Conservation (phyloP, 2,113 vertebrate genomes). For the Astur gentilis region DNA sequence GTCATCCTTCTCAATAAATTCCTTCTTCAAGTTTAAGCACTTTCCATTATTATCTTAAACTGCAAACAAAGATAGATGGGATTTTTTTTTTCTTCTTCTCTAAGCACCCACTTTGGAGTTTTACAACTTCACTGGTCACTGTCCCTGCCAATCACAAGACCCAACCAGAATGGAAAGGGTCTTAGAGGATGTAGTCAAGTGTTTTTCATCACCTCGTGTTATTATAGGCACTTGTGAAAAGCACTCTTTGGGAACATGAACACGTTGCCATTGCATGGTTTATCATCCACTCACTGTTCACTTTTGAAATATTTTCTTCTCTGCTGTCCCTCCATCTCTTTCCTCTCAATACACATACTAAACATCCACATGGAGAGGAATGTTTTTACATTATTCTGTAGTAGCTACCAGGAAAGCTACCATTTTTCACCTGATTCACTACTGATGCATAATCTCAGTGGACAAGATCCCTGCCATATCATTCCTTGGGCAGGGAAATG, state of each 20-base stretch:
- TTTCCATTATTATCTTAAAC: not conserved
- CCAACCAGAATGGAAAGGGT: not conserved
- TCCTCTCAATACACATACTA: not conserved
- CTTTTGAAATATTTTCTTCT: not conserved
- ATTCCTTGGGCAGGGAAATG: not conserved
- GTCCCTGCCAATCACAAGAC: not conserved
- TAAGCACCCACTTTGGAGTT: not conserved
- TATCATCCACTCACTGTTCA: not conserved
- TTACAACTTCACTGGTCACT: not conserved
- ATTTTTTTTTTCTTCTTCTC: not conserved
- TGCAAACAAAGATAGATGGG: not conserved
- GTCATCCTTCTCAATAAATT: not conserved
- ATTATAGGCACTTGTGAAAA: not conserved
- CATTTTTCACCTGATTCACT: not conserved
- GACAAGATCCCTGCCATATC: not conserved
- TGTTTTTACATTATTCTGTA: not conserved
- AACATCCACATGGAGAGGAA: not conserved
- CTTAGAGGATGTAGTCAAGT: not conserved
- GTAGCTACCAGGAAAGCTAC: not conserved
- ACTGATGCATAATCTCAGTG: not conserved
- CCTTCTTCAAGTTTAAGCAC: not conserved
- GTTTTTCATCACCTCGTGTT: not conserved
- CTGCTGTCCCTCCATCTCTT: not conserved
- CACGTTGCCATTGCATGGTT: not conserved
- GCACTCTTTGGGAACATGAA: not conserved